Base-by-base conservation (phyloP, 2,797 vertebrate genomes). In the Columba guinea region DNA sequence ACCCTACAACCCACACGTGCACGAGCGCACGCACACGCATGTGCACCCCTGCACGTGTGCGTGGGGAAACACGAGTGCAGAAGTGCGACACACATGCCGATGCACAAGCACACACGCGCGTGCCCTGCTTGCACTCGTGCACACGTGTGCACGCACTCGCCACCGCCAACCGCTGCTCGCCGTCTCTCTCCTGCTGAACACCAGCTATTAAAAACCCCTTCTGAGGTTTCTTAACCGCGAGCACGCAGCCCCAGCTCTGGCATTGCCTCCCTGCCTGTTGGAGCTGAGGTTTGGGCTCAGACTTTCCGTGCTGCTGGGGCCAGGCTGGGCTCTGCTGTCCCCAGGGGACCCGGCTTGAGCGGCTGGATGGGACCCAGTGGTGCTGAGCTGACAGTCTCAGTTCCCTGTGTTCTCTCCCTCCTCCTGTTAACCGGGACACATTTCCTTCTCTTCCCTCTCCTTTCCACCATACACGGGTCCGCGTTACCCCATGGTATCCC, bases 31-130 rank as follows among this genome's bases (percentile, higher is more conserved):
- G 10, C 75, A 70, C 85, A 87, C 2, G 9, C 5, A 1, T 64
- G 76, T 28, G 46, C 34, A 0, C 14, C 1, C 16, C 21, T 0
- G 3, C 34, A 35, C 1, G 6, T 0, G 58, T 6, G 55, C 13
- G 2, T 5, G 2, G 49, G 3, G 6, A 3, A 1, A 13, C 34
- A 7, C 1, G 8, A 2, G 0, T 23, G 62, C 26, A 4, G 68
- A 4, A 19, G 26, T 27, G 26, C 51, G 7, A 10, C 44, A 44
- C 44, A 19, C 44, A 10, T 44, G 44, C 18, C 44, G 44, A 44
- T 44, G 67, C 35, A 1, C 2, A 0, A 8, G 62, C 7, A 7
- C 44, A 1, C 2, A 1, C 0, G 13, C 7, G 32, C 34, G 3
- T 1, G 17, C 44, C 32, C 68, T 1, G 27, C 41, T 37, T 1